Conservation (phyloP, 2,113 vertebrate species). For the Mobula hypostoma region DNA sequence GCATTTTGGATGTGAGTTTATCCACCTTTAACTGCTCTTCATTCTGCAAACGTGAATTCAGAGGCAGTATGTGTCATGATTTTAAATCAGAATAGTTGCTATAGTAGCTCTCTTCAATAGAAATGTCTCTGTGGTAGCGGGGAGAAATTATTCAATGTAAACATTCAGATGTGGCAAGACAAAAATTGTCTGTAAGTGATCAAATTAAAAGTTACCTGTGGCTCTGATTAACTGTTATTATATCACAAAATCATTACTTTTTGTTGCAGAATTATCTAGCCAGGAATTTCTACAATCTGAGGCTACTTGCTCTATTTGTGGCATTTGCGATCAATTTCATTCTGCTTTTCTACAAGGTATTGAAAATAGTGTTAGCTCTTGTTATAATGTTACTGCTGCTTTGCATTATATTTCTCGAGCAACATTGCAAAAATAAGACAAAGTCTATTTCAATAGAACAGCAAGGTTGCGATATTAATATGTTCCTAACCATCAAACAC, state of each 20-base stretch:
- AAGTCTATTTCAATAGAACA: neutral
- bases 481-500: neutral
- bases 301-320: conserved; percentile 91
- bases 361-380: neutral
- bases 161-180: neutral
- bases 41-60: neutral
- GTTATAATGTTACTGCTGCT: neutral
- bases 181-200: neutral
- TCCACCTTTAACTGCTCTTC: neutral
- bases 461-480: neutral
- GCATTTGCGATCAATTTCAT: conserved; percentile 99
- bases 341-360: conserved; percentile 96
- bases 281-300: conserved; percentile 96
- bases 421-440: neutral
- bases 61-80: neutral
- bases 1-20: neutral
- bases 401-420: neutral
- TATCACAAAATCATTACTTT: conserved; percentile 38
- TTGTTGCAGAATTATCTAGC: conserved; percentile 84
- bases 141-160: neutral
- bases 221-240: neutral
- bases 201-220: neutral
- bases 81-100: neutral
- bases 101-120: neutral
- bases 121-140: neutral